A percentile compares a stretch with the other conserved stretches of the same genome.
These are phyloP conservation scores for Hippocampus guttulatus DNA, from an alignment of 2,113 vertebrate species.

Conservation along the genomic window DNA sequence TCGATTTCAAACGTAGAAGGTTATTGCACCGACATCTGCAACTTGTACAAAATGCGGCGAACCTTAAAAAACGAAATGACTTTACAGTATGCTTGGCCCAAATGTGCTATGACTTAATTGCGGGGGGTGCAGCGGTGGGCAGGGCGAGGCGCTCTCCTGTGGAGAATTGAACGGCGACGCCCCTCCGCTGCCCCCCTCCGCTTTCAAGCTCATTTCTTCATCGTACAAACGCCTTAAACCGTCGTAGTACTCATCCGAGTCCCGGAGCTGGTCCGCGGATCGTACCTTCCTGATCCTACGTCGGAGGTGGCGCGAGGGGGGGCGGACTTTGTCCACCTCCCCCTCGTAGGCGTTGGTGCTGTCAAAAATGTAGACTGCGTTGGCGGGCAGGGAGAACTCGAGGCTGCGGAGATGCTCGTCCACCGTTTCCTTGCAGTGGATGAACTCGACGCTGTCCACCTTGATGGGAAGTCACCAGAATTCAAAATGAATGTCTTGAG, in stretches of 20 bases:
- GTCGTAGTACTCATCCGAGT: constrained; percentile 65
- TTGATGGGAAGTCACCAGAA: constrained; percentile 22
- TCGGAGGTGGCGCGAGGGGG: background rate
- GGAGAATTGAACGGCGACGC: constrained; percentile 1
- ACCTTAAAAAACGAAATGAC: background rate
- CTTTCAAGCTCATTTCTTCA: constrained; percentile 36
- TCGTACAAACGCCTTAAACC: constrained; percentile 65
- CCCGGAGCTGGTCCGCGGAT: constrained; percentile 6
- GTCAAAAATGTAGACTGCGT: constrained; percentile 60
- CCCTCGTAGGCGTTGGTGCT: constrained; percentile 32
- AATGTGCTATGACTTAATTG: constrained; percentile 16
- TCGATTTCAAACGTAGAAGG: background rate
- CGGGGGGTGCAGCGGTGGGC: constrained; percentile 66
- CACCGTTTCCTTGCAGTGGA: constrained; percentile 72
- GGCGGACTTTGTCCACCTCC: background rate
- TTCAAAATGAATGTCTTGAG: background rate
- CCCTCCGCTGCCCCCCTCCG: background rate
- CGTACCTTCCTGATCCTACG: background rate
- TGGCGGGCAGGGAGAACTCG: constrained; percentile 57
- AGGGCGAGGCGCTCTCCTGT: constrained; percentile 41
- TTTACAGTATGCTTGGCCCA: background rate
- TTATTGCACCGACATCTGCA: background rate
- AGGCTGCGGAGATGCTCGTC: constrained; percentile 63
- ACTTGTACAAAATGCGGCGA: background rate
- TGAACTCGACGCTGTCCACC: constrained; percentile 65